A percentile compares a stretch with the other conserved stretches of the same genome.
These are phyloP conservation scores for Eulemur coronatus DNA, from an alignment of 2,797 vertebrate species.

Conservation along the genomic window DNA sequence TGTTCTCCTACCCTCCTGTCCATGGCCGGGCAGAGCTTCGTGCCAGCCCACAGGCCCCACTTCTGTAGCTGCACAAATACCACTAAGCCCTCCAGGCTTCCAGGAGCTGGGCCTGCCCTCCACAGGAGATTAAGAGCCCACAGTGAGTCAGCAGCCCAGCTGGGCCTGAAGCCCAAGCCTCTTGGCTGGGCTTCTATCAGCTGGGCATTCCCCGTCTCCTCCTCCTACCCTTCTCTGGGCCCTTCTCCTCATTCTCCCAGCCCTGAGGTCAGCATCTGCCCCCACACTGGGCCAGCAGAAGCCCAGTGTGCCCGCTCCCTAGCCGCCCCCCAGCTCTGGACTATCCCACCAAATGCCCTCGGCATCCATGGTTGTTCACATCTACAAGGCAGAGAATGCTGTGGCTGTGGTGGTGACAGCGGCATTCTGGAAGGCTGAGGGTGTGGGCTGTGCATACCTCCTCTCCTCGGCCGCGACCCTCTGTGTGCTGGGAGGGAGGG, in stretches of 20 bases:
- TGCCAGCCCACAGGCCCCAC: slow-evolving; percentile 17
- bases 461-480: slow-evolving; percentile 46
- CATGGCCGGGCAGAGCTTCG: not conserved
- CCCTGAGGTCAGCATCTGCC: not conserved
- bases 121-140: slow-evolving; percentile 40
- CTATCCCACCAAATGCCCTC: not conserved
- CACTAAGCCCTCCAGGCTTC: not conserved
- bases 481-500: slow-evolving; percentile 16
- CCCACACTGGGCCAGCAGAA: not conserved
- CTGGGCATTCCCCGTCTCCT: not conserved
- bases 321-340: not conserved
- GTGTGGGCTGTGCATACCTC: not conserved
- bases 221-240: too few relatives aligned
- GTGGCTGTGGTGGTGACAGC: not conserved
- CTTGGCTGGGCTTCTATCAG: slow-evolving; percentile 13
- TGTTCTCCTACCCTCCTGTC: not conserved
- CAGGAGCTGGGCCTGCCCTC: not conserved
- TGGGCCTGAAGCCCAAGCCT: slow-evolving; percentile 1
- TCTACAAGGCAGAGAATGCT: not conserved
- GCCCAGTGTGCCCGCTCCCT: not conserved
- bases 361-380: not conserved
- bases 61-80: not conserved
- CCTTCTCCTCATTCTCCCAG: not conserved
- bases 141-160: slow-evolving; percentile 49
- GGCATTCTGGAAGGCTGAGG: not conserved